Conservation (phyloP, 2,888 invertebrate species). For the Anodontia alba region DNA sequence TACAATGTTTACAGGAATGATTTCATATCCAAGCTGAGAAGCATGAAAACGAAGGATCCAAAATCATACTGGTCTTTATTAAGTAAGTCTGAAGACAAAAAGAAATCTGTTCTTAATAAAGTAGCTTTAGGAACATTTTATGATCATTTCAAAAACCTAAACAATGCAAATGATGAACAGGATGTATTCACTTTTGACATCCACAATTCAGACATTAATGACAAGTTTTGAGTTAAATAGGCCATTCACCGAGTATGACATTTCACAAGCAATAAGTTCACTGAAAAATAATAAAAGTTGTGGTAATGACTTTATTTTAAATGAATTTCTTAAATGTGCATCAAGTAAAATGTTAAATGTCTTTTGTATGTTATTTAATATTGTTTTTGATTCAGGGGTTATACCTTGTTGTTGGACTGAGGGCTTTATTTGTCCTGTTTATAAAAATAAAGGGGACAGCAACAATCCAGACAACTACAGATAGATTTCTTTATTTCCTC, state of each 20-base stretch:
- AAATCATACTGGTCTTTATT: slow-evolving; percentile 13
- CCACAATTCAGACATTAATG: background rate
- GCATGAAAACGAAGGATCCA: background rate
- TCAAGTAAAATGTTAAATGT: slow-evolving; percentile 6
- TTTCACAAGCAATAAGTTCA: background rate
- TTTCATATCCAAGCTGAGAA: background rate
- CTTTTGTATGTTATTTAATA: slow-evolving; percentile 7
- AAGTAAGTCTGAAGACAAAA: background rate
- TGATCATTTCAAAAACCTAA: slow-evolving; percentile 10
- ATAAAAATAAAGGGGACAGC: background rate
- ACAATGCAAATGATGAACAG: background rate
- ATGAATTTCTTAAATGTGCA: slow-evolving; percentile 7
- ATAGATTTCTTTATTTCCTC: too few species aligned
- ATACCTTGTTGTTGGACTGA: background rate
- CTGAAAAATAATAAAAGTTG: slow-evolving; percentile 14
- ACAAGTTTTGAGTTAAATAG: background rate
- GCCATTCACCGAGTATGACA: background rate
- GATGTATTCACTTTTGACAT: background rate
- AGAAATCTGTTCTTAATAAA: background rate
- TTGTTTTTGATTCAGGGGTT: background rate
- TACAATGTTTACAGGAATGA: slow-evolving; percentile 4
- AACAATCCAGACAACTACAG: background rate
- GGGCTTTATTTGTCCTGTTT: background rate
- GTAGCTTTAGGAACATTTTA: slow-evolving; percentile 3
- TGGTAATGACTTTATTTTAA: slow-evolving; percentile 8